phyloP scores from a whole-genome alignment of 2,113 vertebrate genomes.

The Prolemur simus region DNA sequence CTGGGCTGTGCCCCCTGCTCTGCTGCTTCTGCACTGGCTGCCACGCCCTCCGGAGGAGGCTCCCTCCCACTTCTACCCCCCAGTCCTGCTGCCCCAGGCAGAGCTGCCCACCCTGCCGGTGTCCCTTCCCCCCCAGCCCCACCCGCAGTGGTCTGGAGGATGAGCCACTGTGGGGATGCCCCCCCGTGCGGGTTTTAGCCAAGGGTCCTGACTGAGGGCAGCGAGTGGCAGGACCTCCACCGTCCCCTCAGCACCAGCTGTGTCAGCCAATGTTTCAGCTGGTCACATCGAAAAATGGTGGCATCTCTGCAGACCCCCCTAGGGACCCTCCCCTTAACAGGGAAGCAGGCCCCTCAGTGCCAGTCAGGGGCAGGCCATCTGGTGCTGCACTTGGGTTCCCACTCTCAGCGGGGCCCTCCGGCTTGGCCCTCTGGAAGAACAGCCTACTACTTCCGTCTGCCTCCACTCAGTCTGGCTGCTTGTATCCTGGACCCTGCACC shows the following conservation, averaged over 20 bases:
- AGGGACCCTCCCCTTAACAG: neutral
- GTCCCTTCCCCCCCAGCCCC: neutral
- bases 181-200: neutral
- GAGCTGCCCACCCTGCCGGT: accelerated
- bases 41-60: neutral
- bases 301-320: neutral
- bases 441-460: accelerated
- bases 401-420: neutral
- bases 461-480: no score
- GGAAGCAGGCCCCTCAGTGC: neutral
- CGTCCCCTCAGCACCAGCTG: neutral
- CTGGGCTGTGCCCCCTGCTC: no score
- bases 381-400: neutral
- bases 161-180: neutral
- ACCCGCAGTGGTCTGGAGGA: neutral
- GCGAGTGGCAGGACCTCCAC: neutral
- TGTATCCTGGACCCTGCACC: neutral
- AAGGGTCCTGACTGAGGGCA: neutral
- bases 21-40: no score
- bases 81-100: neutral
- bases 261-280: neutral
- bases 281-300: neutral
- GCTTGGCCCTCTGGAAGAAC: neutral
- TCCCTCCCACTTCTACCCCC: neutral
- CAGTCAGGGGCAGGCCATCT: neutral